Percentiles rank a stretch among this genome's conserved stretches.
phyloP scores from a whole-genome alignment of 1,140 invertebrate species.

The Papilio xuthus region DNA sequence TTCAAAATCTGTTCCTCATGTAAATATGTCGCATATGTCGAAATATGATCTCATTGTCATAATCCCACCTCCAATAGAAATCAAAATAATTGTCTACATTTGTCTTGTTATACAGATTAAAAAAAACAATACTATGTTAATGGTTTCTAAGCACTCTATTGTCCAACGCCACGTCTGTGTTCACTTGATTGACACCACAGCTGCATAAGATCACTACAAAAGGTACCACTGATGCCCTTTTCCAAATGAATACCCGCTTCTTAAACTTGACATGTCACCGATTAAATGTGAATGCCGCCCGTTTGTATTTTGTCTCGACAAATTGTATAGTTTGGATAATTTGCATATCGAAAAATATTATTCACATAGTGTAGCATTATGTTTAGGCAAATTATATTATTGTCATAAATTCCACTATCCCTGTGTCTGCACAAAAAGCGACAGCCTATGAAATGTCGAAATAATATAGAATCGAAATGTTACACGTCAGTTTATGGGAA shows the following conservation, averaged over 20 bases:
- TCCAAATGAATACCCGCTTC: slow-evolving; percentile 5
- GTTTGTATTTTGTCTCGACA: not conserved
- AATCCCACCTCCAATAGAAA: slow-evolving; percentile 7
- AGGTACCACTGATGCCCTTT: slow-evolving; percentile 14
- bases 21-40: not conserved
- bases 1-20: too few species aligned
- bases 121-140: slow-evolving; percentile 4
- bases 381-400: too few species aligned
- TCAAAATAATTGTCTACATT: slow-evolving; percentile 5
- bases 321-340: not conserved
- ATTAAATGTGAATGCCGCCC: not conserved
- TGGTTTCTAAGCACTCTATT: not conserved
- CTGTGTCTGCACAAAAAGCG: too few species aligned
- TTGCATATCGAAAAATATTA: not conserved
- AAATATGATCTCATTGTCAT: not conserved
- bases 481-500: too few species aligned
- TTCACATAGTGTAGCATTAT: too few species aligned
- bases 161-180: not conserved
- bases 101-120: not conserved
- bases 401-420: too few species aligned
- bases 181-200: slow-evolving; percentile 26
- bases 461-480: too few species aligned
- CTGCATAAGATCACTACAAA: slow-evolving; percentile 24
- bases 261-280: not conserved
- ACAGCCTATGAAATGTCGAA: too few species aligned